Percentiles rank a stretch among this genome's conserved stretches.
Conservation (phyloP, 1,140 invertebrate genomes). For the Drosophila athabasca region DNA sequence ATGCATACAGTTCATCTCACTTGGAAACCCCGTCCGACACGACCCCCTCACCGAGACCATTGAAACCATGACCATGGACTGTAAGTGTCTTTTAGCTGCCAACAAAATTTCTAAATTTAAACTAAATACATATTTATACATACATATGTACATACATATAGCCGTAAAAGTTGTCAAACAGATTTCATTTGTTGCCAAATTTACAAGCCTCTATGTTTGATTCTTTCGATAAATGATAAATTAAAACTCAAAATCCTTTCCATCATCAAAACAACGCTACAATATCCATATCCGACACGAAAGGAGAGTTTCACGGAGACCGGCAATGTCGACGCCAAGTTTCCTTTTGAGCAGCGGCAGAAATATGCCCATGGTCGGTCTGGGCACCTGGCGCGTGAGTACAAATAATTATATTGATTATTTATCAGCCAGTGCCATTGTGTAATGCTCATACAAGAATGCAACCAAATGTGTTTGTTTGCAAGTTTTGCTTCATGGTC, state of each 20-base stretch:
- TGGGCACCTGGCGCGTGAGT: constrained; percentile 92
- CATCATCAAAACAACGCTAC: background rate
- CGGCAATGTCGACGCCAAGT: constrained; percentile 81
- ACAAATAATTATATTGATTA: no score
- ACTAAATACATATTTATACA: constrained; percentile 40
- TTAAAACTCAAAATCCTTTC: constrained; percentile 9
- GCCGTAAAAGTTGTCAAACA: constrained; percentile 44
- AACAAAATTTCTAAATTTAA: constrained; percentile 69
- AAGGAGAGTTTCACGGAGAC: background rate
- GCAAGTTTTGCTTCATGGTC: constrained; percentile 33
- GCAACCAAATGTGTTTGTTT: constrained; percentile 42
- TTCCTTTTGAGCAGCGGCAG: constrained; percentile 88
- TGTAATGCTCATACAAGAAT: background rate
- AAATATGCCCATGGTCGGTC: constrained; percentile 88
- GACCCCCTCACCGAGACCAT: no score
- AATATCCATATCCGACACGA: background rate
- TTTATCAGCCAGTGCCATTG: no score
- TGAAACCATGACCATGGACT: constrained; percentile 24
- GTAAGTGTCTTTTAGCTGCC: constrained; percentile 27
- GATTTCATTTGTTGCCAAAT: constrained; percentile 51
- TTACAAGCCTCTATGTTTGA: constrained; percentile 39
- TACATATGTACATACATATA: constrained; percentile 24
- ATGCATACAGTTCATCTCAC: background rate
- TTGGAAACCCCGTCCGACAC: no score
- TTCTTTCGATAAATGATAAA: constrained; percentile 51